Conservation (phyloP, 2,113 vertebrate genomes). For the Okapia johnstoni region DNA sequence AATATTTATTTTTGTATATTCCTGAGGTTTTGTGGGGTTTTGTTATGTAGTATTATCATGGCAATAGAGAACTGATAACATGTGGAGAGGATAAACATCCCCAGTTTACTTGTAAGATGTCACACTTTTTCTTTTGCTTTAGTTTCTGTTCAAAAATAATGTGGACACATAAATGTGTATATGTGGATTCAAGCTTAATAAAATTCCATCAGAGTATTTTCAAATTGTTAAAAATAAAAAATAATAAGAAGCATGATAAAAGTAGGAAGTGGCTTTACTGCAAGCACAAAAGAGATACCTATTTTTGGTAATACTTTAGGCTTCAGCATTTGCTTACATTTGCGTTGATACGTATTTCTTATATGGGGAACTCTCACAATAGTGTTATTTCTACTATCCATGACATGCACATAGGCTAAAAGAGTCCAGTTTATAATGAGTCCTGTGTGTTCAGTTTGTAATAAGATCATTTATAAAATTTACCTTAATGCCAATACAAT, state of each 20-base stretch:
- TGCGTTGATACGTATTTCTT: not conserved
- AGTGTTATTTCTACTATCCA: not conserved
- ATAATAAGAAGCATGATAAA: not conserved
- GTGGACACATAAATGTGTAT: not conserved
- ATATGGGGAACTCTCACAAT: not conserved
- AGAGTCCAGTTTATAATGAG: not conserved
- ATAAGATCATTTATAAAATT: not conserved
- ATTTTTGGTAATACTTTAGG: not conserved
- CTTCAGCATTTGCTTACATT: not conserved
- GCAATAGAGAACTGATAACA: not conserved
- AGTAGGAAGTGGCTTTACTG: not conserved
- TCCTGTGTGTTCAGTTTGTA: not conserved
- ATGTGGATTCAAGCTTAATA: not conserved
- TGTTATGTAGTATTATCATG: not conserved
- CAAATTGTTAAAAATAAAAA: slow-evolving; percentile 13
- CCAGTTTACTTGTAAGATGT: slow-evolving; percentile 10
- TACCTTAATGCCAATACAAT: not conserved
- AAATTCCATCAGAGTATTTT: slow-evolving; percentile 23
- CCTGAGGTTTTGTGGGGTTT: not conserved
- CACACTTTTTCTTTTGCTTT: not conserved
- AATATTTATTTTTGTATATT: not conserved
- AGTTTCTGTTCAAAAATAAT: slow-evolving; percentile 38
- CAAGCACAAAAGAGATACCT: not conserved
- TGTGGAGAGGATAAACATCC: not conserved
- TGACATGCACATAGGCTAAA: not conserved